These are phyloP conservation scores for Balanococcus diminutus DNA, from an alignment of 2,888 invertebrate species.

Conservation along the genomic window DNA sequence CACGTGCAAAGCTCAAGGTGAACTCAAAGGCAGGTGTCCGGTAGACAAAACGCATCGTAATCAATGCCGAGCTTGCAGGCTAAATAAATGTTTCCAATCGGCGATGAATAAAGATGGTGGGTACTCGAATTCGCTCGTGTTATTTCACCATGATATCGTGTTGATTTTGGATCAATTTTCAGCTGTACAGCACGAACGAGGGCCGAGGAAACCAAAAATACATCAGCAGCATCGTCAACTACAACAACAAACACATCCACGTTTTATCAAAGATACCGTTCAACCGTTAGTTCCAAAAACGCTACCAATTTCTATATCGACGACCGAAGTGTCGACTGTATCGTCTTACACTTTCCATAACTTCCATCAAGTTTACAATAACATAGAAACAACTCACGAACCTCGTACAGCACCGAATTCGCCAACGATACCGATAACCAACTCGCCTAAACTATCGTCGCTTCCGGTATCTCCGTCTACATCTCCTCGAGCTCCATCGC, in stretches of 20 bases:
- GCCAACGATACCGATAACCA: not conserved
- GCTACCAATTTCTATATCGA: not conserved
- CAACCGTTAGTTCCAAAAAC: slow-evolving; percentile 13
- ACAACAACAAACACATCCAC: slow-evolving; percentile 38
- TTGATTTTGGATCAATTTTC: slow-evolving; percentile 57
- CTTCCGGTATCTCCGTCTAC: not conserved
- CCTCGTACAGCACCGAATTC: slow-evolving; percentile 17
- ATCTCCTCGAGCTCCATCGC: not conserved
- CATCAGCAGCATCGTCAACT: slow-evolving; percentile 60
- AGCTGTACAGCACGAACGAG: slow-evolving; percentile 97
- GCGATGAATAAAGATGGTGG: slow-evolving; percentile 98
- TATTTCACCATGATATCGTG: no score
- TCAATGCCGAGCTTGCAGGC: slow-evolving; percentile 93
- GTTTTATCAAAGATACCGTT: slow-evolving; percentile 44
- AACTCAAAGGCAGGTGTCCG: slow-evolving; percentile 89
- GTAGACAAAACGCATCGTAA: slow-evolving; percentile 97
- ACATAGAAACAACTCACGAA: slow-evolving; percentile 42
- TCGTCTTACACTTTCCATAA: slow-evolving; percentile 38
- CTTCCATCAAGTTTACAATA: slow-evolving; percentile 58
- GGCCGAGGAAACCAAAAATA: slow-evolving; percentile 90
- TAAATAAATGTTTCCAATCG: slow-evolving; percentile 93
- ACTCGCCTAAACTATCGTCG: not conserved
- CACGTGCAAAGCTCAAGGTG: slow-evolving; percentile 94
- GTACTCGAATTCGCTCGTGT: slow-evolving; percentile 60
- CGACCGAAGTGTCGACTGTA: slow-evolving; percentile 13